Percentiles rank a stretch among this genome's conserved stretches.
Conservation (phyloP, 2,888 invertebrate species). For the Papilio demoleus region DNA sequence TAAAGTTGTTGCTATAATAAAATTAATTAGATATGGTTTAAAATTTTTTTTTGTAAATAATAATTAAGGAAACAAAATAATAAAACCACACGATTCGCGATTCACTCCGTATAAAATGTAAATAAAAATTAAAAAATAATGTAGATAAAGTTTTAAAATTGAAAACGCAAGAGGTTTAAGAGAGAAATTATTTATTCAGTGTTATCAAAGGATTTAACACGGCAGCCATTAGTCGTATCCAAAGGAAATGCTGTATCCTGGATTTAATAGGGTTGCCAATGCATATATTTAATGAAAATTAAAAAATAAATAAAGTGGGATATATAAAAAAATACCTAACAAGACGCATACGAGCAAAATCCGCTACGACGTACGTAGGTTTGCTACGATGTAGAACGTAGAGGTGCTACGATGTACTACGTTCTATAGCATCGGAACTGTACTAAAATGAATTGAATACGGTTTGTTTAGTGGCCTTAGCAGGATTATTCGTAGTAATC, state of each 20-base stretch:
- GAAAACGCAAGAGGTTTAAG: not conserved
- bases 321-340: no score
- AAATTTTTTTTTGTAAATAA: no score
- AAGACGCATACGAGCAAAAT: no score
- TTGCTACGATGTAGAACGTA: not conserved
- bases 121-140: slow-evolving; percentile 11
- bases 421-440: not conserved
- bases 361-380: not conserved
- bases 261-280: not conserved
- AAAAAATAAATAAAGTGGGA: no score
- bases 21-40: no score
- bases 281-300: no score
- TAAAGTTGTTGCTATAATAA: no score
- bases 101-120: not conserved
- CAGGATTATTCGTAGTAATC: no score
- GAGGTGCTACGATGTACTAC: not conserved
- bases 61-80: no score
- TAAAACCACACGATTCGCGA: no score
- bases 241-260: slow-evolving; percentile 9
- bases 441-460: not conserved
- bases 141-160: slow-evolving; percentile 10
- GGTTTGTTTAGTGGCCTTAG: no score
- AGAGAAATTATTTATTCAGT: slow-evolving; percentile 15
- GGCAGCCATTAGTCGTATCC: slow-evolving; percentile 2
- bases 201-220: slow-evolving; percentile 14